Base-by-base conservation (phyloP, 2,797 vertebrate genomes). In the Scyliorhinus canicula region DNA sequence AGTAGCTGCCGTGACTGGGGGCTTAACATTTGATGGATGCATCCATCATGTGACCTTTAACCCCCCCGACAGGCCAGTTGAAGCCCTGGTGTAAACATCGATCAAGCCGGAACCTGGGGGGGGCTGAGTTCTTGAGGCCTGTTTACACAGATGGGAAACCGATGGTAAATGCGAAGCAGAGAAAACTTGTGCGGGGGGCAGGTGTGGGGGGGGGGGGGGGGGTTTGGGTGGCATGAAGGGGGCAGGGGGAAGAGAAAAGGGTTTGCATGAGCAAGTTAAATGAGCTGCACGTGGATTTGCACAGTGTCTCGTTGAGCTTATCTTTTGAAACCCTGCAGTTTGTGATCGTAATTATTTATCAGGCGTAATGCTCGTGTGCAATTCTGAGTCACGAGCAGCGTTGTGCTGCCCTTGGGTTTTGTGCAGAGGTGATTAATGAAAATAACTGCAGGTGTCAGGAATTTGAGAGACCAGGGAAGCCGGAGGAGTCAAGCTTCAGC, bases 31-130 rank as follows among this genome's bases (percentile, higher is more conserved):
- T 86, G 84, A 86, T 52, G 84, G 50, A 52, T 86, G 28, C 47
- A 86, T 55, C 84, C 50, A 86, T 86, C 84, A 86, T 55, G 84
- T 55, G 84, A 86, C 84, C 84, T 86, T 86, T 86, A 4, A 55
- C 84, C 84, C 26, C 14, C 47, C 50, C 55, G 26, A 50, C 82
- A 85, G 82, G 26, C 82, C 44, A 52, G 82, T 85, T 52, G 77
- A 82, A 82, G 77, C 40, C 0, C 79, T 82, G 79, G 44, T 82
- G 84, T 86, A 86, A 86, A 86, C 50, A 86, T 28, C 28, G 47
- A 86, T 35, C 28, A 12, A 52, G 50, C 50, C 47, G 9, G 9
- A 86, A 52, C 50, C 84, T 86, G 84, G 84, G 50, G n/a, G 50
- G 84, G 84, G 50, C 50, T 86, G 84, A 28, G 44, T 6, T 82